Percentiles rank a stretch among this genome's conserved stretches.
Conservation (phyloP, 2,888 invertebrate species). For the Eilema caniola region DNA sequence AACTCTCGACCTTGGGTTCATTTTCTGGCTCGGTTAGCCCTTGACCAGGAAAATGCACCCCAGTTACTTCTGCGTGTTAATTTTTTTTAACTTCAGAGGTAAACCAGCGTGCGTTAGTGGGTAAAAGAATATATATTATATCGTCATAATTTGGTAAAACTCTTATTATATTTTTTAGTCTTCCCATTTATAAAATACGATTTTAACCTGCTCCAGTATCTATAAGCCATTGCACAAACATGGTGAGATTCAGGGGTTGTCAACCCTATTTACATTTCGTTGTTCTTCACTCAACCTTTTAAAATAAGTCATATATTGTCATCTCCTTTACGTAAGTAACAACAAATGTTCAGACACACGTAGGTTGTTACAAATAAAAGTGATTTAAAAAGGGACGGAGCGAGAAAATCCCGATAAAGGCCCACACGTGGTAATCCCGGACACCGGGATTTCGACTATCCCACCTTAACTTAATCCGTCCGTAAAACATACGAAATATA, state of each 20-base stretch:
- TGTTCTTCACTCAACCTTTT: neutral
- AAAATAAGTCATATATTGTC: neutral
- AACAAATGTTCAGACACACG: constrained; percentile 34
- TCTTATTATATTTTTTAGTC: too few relatives aligned
- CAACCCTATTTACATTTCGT: neutral
- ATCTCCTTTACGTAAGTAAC: constrained; percentile 28
- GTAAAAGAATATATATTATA: too few relatives aligned
- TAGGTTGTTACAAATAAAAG: constrained; percentile 52
- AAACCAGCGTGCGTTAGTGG: too few relatives aligned
- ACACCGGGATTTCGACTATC: constrained; percentile 70
- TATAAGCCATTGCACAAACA: neutral
- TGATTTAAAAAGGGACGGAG: constrained; percentile 56
- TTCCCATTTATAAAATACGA: too few relatives aligned
- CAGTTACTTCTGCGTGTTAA: neutral
- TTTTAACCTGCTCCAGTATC: too few relatives aligned
- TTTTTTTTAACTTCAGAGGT: too few relatives aligned
- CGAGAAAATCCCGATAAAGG: constrained; percentile 74
- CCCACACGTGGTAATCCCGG: constrained; percentile 68
- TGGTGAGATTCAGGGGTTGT: neutral
- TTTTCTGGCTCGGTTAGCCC: neutral
- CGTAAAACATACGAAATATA: constrained; percentile 55
- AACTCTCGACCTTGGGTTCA: neutral
- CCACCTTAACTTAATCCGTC: constrained; percentile 71
- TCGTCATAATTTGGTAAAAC: too few relatives aligned
- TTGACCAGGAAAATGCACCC: neutral